Percentiles rank a stretch among this genome's conserved stretches.
Evolutionary conservation across 2,113 vertebrate genomes (phyloP).

Genomic region (Percina caprodes): DNA sequence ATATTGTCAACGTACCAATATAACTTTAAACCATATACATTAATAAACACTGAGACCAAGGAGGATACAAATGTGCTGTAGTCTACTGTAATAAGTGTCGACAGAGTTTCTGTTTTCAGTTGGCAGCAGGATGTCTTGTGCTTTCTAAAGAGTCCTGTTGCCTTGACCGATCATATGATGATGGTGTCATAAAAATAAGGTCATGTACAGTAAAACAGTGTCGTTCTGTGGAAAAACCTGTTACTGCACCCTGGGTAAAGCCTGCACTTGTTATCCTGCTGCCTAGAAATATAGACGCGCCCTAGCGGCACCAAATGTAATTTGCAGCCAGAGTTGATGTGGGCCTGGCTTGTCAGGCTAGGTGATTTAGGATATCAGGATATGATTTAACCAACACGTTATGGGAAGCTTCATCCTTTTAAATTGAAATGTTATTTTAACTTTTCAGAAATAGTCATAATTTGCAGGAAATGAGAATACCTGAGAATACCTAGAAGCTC

Average conservation of each 20-base stretch:
- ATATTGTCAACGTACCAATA: not conserved
- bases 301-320: too few relatives aligned
- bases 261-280: not conserved
- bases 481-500: not conserved
- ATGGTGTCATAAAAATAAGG: not conserved
- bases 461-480: not conserved
- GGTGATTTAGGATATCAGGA: not conserved
- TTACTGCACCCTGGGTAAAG: constrained; percentile 7
- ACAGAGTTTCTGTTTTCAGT: not conserved
- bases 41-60: not conserved
- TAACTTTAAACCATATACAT: not conserved
- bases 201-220: constrained; percentile 5
- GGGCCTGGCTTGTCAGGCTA: too few relatives aligned
- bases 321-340: too few relatives aligned
- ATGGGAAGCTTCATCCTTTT: not conserved
- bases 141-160: not conserved
- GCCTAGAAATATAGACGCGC: too few relatives aligned
- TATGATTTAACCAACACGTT: not conserved
- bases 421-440: not conserved
- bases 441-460: not conserved
- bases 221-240: not conserved
- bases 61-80: not conserved
- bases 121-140: not conserved
- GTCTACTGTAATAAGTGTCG: not conserved
- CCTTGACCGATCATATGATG: not conserved